Conservation (phyloP, 2,113 vertebrate species). For the Martes martes region DNA sequence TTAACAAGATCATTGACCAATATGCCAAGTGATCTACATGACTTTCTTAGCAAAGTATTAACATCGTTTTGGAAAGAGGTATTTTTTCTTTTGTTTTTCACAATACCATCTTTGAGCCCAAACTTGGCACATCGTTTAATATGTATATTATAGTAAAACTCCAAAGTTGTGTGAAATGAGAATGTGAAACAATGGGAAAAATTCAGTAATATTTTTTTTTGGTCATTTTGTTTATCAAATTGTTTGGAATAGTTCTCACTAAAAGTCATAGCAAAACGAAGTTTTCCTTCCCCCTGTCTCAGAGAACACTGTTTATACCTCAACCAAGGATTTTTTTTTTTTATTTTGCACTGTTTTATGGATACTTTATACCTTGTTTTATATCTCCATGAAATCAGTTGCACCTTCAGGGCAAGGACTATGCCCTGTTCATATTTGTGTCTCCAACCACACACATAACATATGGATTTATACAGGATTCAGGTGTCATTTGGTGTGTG, state of each 20-base stretch:
- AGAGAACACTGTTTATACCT: background rate
- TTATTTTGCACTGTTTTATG: conserved; percentile 22
- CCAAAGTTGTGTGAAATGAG: background rate
- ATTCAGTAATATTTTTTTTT: background rate
- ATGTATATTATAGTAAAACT: background rate
- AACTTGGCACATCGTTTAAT: background rate
- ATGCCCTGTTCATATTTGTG: background rate
- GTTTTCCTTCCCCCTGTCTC: background rate
- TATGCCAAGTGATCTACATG: background rate
- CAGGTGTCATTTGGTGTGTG: background rate
- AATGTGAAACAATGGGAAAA: background rate
- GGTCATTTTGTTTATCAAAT: background rate
- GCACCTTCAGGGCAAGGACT: background rate
- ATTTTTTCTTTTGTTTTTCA: background rate
- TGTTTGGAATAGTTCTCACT: background rate
- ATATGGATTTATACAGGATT: background rate
- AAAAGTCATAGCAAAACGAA: background rate
- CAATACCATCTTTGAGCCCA: background rate
- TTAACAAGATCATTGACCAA: background rate
- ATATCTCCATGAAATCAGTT: conserved; percentile 33
- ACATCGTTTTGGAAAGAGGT: background rate
- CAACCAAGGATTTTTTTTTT: background rate
- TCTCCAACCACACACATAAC: background rate
- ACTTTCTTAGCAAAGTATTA: background rate
- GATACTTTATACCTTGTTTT: conserved; percentile 15